Conservation (phyloP, 1,140 invertebrate species). For the Planococcus citri region DNA sequence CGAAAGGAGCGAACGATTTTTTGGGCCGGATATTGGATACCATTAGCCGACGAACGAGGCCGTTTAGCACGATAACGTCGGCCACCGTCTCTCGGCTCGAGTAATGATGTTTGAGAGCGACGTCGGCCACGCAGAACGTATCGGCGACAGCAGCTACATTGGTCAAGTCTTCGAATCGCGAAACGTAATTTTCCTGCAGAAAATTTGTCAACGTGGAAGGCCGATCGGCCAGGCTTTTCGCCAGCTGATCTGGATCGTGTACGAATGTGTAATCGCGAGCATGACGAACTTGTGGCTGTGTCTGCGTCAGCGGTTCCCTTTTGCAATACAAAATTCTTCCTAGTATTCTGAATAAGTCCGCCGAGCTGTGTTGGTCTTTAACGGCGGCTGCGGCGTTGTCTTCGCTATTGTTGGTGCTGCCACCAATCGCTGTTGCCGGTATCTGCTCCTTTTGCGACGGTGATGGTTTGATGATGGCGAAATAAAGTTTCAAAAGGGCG, state of each 20-base stretch:
- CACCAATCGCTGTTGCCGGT: not conserved
- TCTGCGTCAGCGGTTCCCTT: conserved; percentile 36
- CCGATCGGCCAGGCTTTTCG: conserved; percentile 48
- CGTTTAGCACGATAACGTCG: conserved; percentile 40
- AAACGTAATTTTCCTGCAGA: conserved; percentile 58
- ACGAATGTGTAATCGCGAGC: conserved; percentile 35
- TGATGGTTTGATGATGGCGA: conserved; percentile 21
- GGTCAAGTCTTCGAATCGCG: conserved; percentile 48
- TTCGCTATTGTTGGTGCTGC: not conserved
- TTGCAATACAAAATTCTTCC: conserved; percentile 66
- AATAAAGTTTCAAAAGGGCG: conserved; percentile 23
- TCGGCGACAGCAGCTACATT: conserved; percentile 42
- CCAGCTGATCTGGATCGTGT: conserved; percentile 48
- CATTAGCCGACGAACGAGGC: conserved; percentile 53
- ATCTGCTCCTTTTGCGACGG: conserved; percentile 9
- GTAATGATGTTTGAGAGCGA: conserved; percentile 42
- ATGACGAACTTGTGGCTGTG: too few relatives aligned
- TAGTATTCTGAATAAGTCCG: conserved; percentile 56
- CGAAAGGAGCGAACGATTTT: conserved; percentile 22
- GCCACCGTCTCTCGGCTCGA: conserved; percentile 27
- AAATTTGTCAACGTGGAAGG: conserved; percentile 50
- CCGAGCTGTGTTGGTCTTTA: conserved; percentile 41
- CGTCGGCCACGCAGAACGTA: conserved; percentile 47
- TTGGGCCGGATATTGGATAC: conserved; percentile 46
- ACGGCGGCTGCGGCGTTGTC: not conserved